Base-by-base conservation (phyloP, 2,888 invertebrate genomes). In the Eupeodes luniger region DNA sequence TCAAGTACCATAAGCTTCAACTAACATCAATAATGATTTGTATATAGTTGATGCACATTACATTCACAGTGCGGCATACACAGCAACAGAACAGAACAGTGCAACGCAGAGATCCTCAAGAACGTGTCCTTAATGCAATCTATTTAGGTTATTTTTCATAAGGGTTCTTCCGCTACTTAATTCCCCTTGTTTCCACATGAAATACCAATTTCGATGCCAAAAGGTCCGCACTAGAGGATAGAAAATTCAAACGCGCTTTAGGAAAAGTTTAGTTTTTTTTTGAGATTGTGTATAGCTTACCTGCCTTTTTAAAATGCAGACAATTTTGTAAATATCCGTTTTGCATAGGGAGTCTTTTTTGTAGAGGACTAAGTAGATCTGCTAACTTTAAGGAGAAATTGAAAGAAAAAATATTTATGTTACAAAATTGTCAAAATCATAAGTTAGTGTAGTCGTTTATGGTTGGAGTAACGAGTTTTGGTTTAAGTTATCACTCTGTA, bases 61-160 rank as follows among this genome's bases (percentile, higher is more conserved):
- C 6, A n/a, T 27, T 27, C 27, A 27, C 34, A 11, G 11, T 62
- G 16, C 51, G 19, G 10, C 66, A 64, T 27, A 2, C 3, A 27
- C 27, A 27, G 27, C 27, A 27, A 27, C 27, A 27, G 3, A 27
- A 27, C 27, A 27, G 2, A 27, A 27, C 27, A 27, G 27, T 27
- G 27, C 27, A 49, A 14, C 49, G 40, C 59, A 61, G 34, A 61
- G 40, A 76, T 70, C 36, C 51, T 81, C 19, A 82, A 85, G 85
- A 62, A 74, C 57, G 77, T 61, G 49, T 49, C 82, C 77, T 85
- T 85, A 85, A 77, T 77, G 85, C 85, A 81, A 85, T 85, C 85
- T 74, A 81, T 85, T 85, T 74, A 81, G 74, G 77, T 77, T 77
- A 85, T 85, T 61, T 62, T 66, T 47, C 16, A 55, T 72, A 67